Conservation (phyloP, 2,888 invertebrate genomes). For the Leptothorax acervorum region DNA sequence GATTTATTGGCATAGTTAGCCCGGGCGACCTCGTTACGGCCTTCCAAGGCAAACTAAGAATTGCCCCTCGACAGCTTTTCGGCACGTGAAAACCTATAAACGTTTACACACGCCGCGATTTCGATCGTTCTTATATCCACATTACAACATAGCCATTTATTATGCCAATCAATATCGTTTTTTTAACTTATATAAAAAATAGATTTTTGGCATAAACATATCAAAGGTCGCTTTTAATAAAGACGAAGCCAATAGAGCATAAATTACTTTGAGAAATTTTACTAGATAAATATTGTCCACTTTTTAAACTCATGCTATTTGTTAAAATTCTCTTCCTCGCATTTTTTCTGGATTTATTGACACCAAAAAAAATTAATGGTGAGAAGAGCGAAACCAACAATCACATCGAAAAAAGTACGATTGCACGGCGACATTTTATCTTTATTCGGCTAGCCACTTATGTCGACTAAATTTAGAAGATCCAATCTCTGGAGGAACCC, state of each 20-base stretch:
- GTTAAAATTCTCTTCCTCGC: not conserved
- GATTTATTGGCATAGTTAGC: conserved; percentile 81
- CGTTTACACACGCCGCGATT: not conserved
- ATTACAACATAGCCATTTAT: not conserved
- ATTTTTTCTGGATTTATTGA: not conserved
- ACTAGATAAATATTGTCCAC: not conserved
- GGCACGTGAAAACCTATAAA: conserved; percentile 58
- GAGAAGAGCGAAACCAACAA: not conserved
- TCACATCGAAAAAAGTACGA: not conserved
- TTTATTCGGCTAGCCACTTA: conserved; percentile 49
- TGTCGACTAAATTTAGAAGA: conserved; percentile 63
- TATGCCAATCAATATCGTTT: not conserved
- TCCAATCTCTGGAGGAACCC: conserved; percentile 54
- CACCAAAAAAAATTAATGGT: not conserved
- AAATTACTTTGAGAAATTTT: not conserved
- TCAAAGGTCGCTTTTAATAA: not conserved
- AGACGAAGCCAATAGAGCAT: not conserved
- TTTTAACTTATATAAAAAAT: not conserved
- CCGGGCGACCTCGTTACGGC: conserved; percentile 76
- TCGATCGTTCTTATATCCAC: not conserved
- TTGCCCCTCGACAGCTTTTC: conserved; percentile 63
- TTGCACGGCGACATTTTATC: conserved; percentile 19
- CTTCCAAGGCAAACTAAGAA: conserved; percentile 60
- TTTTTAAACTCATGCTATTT: not conserved
- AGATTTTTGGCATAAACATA: not conserved